Evolutionary conservation across 2,888 invertebrate genomes (phyloP).

Genomic region (Phania funesta): DNA sequence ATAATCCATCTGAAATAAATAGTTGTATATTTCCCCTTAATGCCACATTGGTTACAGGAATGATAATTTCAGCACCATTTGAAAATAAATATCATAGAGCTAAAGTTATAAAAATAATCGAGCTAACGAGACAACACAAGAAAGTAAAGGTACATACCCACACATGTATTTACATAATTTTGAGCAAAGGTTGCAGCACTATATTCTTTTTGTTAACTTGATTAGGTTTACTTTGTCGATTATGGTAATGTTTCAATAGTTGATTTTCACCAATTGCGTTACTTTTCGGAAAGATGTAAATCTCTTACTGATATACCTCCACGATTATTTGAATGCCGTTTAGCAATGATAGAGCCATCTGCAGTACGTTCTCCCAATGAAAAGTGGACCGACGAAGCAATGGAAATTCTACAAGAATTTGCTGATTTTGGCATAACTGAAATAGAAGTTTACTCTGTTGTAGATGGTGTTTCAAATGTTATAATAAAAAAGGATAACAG

Average conservation of each 20-base stretch:
- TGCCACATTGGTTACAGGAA: conserved; percentile 80
- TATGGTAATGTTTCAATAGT: conserved; percentile 85
- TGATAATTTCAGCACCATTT: conserved; percentile 83
- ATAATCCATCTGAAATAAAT: conserved; percentile 75
- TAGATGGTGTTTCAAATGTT: conserved; percentile 86
- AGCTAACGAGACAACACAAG: conserved; percentile 68
- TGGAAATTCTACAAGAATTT: conserved; percentile 80
- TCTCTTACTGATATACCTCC: conserved; percentile 81
- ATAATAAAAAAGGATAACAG: conserved; percentile 82
- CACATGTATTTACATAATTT: no score
- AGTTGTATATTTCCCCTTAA: conserved; percentile 70
- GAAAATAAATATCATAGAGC: conserved; percentile 83
- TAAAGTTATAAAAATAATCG: conserved; percentile 80
- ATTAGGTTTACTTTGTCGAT: conserved; percentile 88
- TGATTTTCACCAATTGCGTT: conserved; percentile 80
- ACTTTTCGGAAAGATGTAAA: conserved; percentile 73
- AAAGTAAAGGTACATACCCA: conserved; percentile 70
- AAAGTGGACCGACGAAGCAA: conserved; percentile 84
- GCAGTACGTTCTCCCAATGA: conserved; percentile 83
- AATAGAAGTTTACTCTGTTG: conserved; percentile 84
- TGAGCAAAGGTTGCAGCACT: neutral
- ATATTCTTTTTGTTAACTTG: conserved; percentile 51
- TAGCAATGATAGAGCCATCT: conserved; percentile 87
- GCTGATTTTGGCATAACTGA: conserved; percentile 78
- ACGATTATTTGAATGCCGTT: conserved; percentile 86